Base-by-base conservation (phyloP, 2,797 vertebrate species). In the Sebastes hubbsi region DNA sequence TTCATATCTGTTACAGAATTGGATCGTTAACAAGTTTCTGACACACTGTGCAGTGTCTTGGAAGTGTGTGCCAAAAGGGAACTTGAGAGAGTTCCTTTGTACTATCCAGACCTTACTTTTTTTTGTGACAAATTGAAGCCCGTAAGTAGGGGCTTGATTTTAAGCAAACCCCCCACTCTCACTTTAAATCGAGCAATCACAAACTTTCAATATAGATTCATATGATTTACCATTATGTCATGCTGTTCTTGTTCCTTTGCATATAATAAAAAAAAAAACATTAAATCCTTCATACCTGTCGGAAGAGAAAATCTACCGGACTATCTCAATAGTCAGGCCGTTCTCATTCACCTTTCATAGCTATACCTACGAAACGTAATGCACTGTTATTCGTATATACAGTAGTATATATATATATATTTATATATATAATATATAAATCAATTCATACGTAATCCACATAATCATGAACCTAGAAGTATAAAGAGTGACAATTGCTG, bases 71-170 rank as follows among this genome's bases (percentile, higher is more conserved):
- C 77, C 65, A 72, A 46, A 83, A 32, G 12, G 49, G 13, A 60
- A 73, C 54, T 74, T 70, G 24, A 69, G 56, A n/a, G 12, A 61
- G 30, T 46, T 79, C 30, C 34, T 80, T 66, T 58, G 52, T 12
- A 2, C 2, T 8, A 60, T 71, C 16, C 59, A 63, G 18, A 64
- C 62, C 42, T 63, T 36, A 4, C 5, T 29, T 52, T 69, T 32
- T 70, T 75, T n/a, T 83, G 67, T 79, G 63, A 74, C 32, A 71
- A 54, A 63, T 64, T 83, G 27, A 72, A 16, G 54, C 64, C 49
- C 1, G n/a, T 77, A 24, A 80, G 69, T 42, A 56, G 70, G 82
- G 18, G 77, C 82, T 71, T 89, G 85, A 87, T 90, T 90, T 74
- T 59, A 80, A 85, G 59, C 75, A 25, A 59, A 24, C 12, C 16